Conservation (phyloP, 2,797 vertebrate species). For the Mus caroli region DNA sequence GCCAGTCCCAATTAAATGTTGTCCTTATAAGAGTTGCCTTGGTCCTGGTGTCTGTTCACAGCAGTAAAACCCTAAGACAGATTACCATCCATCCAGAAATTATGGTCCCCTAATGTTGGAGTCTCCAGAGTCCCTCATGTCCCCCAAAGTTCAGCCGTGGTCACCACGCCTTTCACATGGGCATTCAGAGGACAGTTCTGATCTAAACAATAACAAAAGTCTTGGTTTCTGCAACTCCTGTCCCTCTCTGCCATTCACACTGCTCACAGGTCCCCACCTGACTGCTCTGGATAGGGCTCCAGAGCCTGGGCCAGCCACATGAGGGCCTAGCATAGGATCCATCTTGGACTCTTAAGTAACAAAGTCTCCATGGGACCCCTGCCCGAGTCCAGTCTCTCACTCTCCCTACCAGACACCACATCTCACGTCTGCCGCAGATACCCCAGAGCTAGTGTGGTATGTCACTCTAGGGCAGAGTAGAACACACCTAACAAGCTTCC, state of each 20-base stretch:
- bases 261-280: accelerated
- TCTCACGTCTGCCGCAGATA: neutral
- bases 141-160: neutral
- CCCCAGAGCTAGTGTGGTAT: accelerated
- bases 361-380: neutral
- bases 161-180: neutral
- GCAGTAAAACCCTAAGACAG: neutral
- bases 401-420: neutral
- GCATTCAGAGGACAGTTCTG: neutral
- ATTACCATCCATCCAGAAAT: neutral
- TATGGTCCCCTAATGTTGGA: neutral
- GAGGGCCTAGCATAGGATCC: neutral
- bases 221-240: accelerated
- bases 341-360: neutral
- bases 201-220: neutral
- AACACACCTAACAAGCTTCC: neutral
- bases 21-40: neutral
- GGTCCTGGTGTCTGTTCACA: neutral
- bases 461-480: neutral
- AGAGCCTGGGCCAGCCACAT: neutral
- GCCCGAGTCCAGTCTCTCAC: neutral
- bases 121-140: neutral
- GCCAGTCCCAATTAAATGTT: neutral
- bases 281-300: neutral
- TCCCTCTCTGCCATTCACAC: accelerated